These are phyloP conservation scores for Oscheius myriophilus DNA, from an alignment of 2,888 invertebrate species.

Conservation along the genomic window DNA sequence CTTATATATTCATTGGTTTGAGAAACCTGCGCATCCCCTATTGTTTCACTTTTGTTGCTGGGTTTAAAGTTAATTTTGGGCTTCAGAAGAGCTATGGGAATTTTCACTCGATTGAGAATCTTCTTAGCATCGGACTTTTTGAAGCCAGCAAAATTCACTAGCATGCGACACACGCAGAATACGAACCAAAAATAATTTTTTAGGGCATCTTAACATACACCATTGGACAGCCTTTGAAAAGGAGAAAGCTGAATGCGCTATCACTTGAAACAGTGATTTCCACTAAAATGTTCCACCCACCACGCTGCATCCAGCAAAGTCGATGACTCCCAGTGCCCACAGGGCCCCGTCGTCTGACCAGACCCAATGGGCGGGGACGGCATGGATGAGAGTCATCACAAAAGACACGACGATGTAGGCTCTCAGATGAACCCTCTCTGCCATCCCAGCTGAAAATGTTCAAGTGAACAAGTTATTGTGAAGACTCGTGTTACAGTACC, in stretches of 20 bases:
- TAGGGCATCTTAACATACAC: too few relatives aligned
- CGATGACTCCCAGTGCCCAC: slow-evolving; percentile 49
- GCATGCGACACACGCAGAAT: too few relatives aligned
- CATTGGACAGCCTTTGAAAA: background rate
- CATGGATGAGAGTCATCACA: slow-evolving; percentile 46
- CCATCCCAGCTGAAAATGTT: slow-evolving; percentile 60
- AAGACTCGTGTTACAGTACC: background rate
- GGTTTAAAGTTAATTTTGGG: too few relatives aligned
- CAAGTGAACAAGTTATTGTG: background rate
- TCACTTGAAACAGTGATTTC: too few relatives aligned
- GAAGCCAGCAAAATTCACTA: too few relatives aligned
- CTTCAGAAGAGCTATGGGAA: too few relatives aligned
- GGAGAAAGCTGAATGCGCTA: background rate
- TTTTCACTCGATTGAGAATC: too few relatives aligned
- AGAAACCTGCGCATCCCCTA: too few relatives aligned
- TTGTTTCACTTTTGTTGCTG: too few relatives aligned
- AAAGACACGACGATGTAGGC: slow-evolving; percentile 57
- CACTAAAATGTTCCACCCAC: slow-evolving; percentile 20
- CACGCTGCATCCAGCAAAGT: slow-evolving; percentile 59
- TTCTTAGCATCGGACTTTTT: too few relatives aligned
- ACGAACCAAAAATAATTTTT: too few relatives aligned
- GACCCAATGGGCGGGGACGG: slow-evolving; percentile 61
- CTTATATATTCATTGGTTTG: too few relatives aligned
- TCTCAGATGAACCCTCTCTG: slow-evolving; percentile 59
- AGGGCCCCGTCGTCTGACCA: slow-evolving; percentile 57